Conservation (phyloP, 2,797 vertebrate genomes). For the Capromys pilorides region DNA sequence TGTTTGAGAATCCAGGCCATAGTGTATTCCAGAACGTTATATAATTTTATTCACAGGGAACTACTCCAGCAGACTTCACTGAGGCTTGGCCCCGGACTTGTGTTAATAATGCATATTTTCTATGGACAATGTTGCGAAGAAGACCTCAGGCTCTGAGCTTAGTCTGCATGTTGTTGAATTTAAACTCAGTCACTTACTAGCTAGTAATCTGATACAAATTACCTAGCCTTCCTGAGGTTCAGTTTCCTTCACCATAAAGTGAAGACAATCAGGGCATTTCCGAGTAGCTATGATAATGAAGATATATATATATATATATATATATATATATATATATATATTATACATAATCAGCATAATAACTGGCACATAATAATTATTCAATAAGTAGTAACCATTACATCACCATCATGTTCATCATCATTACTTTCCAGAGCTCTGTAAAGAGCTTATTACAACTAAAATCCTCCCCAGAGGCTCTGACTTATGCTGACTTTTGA, state of each 20-base stretch:
- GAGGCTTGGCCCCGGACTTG: not conserved
- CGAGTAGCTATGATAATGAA: not conserved
- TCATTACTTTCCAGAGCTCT: constrained; percentile 20
- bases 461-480: constrained; percentile 29
- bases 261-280: not conserved
- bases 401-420: not conserved
- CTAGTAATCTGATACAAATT: constrained; percentile 33
- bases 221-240: constrained; percentile 1
- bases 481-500: constrained; percentile 11
- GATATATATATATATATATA: too few relatives aligned
- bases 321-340: not conserved
- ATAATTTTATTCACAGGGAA: not conserved
- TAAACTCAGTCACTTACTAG: not conserved
- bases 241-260: constrained; percentile 22
- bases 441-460: not conserved
- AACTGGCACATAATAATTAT: not conserved
- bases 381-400: constrained; percentile 48
- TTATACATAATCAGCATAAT: constrained; percentile 17
- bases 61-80: not conserved
- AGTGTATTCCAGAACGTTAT: constrained; percentile 24
- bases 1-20: not conserved
- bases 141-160: not conserved
- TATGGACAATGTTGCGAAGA: not conserved
- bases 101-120: constrained; percentile 16
- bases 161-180: constrained; percentile 40